These are phyloP conservation scores for Cerastoderma edule DNA, from an alignment of 2,888 invertebrate genomes.

Conservation along the genomic window DNA sequence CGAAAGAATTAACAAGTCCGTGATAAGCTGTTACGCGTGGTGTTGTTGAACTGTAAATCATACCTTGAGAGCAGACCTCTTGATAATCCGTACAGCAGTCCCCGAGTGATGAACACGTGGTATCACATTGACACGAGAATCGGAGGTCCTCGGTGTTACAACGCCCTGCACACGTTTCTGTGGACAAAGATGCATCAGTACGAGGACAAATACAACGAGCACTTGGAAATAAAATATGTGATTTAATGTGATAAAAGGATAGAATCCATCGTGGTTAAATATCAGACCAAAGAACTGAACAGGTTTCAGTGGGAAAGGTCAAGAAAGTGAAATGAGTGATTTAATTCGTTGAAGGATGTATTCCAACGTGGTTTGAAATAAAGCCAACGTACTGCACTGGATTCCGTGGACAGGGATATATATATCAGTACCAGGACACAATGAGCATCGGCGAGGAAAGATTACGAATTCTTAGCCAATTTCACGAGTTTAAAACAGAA, in stretches of 20 bases:
- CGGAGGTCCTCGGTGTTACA: constrained; percentile 14
- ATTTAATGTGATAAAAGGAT: neutral
- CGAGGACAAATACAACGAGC: neutral
- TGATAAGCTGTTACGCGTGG: too few species aligned
- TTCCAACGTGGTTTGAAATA: neutral
- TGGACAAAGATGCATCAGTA: neutral
- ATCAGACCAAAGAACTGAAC: neutral
- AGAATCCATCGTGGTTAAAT: neutral
- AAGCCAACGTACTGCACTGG: too few species aligned
- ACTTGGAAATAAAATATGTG: neutral
- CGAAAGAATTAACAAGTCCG: too few species aligned
- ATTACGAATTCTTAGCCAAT: too few species aligned
- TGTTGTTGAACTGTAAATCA: neutral
- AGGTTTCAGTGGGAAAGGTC: neutral
- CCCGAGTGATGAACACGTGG: neutral
- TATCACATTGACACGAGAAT: constrained; percentile 5
- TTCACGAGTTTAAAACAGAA: too few species aligned
- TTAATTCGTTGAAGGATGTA: neutral
- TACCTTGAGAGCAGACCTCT: constrained; percentile 10
- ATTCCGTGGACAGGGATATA: too few species aligned
- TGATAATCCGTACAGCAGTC: constrained; percentile 11
- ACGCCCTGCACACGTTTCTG: constrained; percentile 15
- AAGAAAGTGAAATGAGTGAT: neutral
- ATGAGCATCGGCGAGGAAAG: too few species aligned
- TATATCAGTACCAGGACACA: too few species aligned